phyloP scores from a whole-genome alignment of 2,797 vertebrate genomes.

The Telmatherina bonti region DNA sequence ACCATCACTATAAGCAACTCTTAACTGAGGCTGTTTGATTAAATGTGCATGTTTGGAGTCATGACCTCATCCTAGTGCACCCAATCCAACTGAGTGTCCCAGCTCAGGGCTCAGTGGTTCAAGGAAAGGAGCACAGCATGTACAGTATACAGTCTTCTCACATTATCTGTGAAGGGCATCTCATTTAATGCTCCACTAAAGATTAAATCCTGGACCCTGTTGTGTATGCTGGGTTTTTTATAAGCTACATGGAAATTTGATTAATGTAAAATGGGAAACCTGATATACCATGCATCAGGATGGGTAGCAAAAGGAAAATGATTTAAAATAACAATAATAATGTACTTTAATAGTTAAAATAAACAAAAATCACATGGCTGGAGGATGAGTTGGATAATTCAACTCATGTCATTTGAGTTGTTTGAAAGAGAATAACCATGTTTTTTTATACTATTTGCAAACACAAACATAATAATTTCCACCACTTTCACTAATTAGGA shows the following conservation, averaged over 20 bases:
- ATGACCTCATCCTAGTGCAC: conserved; percentile 34
- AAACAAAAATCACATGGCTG: too few species aligned
- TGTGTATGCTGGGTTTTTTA: conserved; percentile 57
- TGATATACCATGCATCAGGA: conserved; percentile 36
- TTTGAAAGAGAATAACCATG: too few species aligned
- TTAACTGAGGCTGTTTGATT: conserved; percentile 28
- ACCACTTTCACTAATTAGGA: neutral
- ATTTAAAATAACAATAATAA: neutral
- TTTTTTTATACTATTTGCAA: too few species aligned
- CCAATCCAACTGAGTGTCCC: conserved; percentile 41
- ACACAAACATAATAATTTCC: too few species aligned
- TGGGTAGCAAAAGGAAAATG: neutral
- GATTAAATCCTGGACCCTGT: conserved; percentile 57
- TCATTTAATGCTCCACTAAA: conserved; percentile 38
- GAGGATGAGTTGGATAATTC: too few species aligned
- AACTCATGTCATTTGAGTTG: too few species aligned
- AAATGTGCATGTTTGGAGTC: conserved; percentile 41
- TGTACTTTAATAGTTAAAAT: too few species aligned
- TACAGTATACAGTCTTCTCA: conserved; percentile 49
- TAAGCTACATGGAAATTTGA: conserved; percentile 42
- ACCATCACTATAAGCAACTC: conserved; percentile 10
- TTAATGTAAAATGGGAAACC: conserved; percentile 41
- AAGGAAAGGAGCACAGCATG: conserved; percentile 29
- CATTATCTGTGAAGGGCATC: conserved; percentile 53
- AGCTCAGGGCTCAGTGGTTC: conserved; percentile 23